Evolutionary conservation across 2,888 invertebrate genomes (phyloP).

Genomic region (Campopleginae sp.): DNA sequence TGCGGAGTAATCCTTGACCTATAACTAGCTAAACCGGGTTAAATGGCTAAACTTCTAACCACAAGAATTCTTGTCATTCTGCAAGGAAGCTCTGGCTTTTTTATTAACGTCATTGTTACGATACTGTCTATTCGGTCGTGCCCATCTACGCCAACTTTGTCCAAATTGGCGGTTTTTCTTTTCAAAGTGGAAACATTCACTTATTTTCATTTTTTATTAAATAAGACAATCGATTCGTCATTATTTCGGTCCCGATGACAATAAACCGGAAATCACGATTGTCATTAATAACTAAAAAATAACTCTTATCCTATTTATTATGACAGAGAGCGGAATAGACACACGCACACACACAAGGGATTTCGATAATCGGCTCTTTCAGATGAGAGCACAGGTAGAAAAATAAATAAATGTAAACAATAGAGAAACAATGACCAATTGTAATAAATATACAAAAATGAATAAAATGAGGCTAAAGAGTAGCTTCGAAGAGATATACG

Average conservation of each 20-base stretch:
- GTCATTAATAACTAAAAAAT: conserved; percentile 9
- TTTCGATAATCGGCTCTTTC: conserved; percentile 50
- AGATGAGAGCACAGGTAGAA: conserved; percentile 27
- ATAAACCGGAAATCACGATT: not conserved
- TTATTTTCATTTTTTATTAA: not conserved
- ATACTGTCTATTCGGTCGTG: conserved; percentile 51
- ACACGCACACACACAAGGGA: conserved; percentile 43
- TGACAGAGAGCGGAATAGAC: conserved; percentile 39
- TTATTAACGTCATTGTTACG: conserved; percentile 51
- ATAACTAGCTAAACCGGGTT: no score
- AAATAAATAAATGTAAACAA: conserved; percentile 3
- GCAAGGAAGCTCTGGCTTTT: conserved; percentile 42
- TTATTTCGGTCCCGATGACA: not conserved
- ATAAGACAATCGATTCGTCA: not conserved
- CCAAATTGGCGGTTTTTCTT: not conserved
- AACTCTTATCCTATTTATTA: conserved; percentile 32
- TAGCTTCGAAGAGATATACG: conserved; percentile 25
- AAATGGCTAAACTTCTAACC: not conserved
- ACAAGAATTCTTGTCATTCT: conserved; percentile 37
- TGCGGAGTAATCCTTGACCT: not conserved
- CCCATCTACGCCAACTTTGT: conserved; percentile 40
- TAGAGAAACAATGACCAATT: conserved; percentile 1
- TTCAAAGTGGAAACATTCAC: not conserved
- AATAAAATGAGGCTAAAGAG: conserved; percentile 33
- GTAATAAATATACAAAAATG: conserved; percentile 9